Base-by-base conservation (phyloP, 2,888 invertebrate genomes). In the Epinotia brunnichana region DNA sequence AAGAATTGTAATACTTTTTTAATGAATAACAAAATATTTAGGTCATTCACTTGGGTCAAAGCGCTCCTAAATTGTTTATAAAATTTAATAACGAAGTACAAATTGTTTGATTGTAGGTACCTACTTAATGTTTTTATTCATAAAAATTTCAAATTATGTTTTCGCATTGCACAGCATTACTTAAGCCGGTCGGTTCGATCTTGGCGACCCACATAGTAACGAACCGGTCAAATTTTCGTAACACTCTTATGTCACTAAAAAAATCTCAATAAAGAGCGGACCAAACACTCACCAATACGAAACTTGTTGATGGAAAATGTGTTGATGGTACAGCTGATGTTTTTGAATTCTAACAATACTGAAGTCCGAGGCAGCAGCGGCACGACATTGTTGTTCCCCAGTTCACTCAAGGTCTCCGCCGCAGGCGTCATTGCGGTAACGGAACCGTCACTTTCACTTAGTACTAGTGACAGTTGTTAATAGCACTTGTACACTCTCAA, bases 311-410 rank as follows among this genome's bases (percentile, higher is more conserved):
- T 78, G 39, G 90, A 92, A 87, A 95, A 95, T 60, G 92, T 90
- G 76, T 92, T 94, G 44, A 96, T 93, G 5, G 92, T 87, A 81
- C 95, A 97, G 1, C 94, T 94, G 44, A 97, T 93, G 80, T 96
- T 94, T 71, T 93, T 93, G 83, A 97, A 97, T 76, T 95, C 94
- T 70, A 97, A 87, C 77, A 96, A 94, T 71, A 97, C 94, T 13
- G 95, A 94, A 57, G 95, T 94, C 76, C 96, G 94, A 0, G 91
- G 88, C 19, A 90, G 68, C n/a, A 91, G 75, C 15, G 92, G 89
- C n/a, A 87, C 81, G 13, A 92, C 88, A 75, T 93, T 93, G 76
- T 93, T 93, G 77, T 92, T 92, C 11, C 85, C 85, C 51, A 85
- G 76, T 53, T 81, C 87, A 66, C 84, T 74, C 57, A 83, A 80